These are phyloP conservation scores for Siniperca scherzeri DNA, from an alignment of 2,797 vertebrate species.

Conservation along the genomic window DNA sequence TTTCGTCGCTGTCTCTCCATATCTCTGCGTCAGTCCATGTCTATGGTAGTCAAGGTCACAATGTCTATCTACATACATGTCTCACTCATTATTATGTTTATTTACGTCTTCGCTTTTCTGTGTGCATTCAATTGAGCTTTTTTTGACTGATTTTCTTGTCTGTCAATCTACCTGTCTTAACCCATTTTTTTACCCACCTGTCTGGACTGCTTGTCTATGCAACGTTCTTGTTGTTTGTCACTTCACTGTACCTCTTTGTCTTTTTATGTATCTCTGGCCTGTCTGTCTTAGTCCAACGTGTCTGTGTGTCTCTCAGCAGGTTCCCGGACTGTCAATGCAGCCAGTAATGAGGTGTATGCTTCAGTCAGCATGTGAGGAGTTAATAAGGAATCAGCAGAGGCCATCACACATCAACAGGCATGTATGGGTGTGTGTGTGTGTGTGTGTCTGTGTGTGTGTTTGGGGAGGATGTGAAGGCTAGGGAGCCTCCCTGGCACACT, in stretches of 20 bases:
- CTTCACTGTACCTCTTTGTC: conserved; percentile 61
- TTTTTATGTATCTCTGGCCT: conserved; percentile 60
- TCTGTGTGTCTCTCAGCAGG: conserved; percentile 67
- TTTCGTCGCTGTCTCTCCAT: not conserved
- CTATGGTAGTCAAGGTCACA: not conserved
- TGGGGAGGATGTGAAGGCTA: conserved; percentile 54
- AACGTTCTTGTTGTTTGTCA: conserved; percentile 28
- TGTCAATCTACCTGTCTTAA: conserved; percentile 25
- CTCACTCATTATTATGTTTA: not conserved
- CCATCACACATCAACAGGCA: conserved; percentile 84
- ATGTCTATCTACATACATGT: not conserved
- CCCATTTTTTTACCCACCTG: conserved; percentile 39
- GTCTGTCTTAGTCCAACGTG: conserved; percentile 69
- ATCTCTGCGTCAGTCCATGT: not conserved
- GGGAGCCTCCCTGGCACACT: conserved; percentile 77
- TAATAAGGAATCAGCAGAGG: conserved; percentile 85
- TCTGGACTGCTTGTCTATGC: conserved; percentile 25
- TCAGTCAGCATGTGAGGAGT: conserved; percentile 85
- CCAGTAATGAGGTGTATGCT: conserved; percentile 83
- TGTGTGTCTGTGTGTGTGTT: conserved; percentile 45
- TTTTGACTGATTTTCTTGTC: conserved; percentile 37
- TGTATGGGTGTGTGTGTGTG: conserved; percentile 35
- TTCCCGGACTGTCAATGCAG: conserved; percentile 76
- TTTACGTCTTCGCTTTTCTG: not conserved
- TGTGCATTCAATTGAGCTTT: conserved; percentile 5